Evolutionary conservation across 2,113 vertebrate species (phyloP), one percentile per base, ranked within the genome.

Genomic region (Pandion haliaetus): DNA sequence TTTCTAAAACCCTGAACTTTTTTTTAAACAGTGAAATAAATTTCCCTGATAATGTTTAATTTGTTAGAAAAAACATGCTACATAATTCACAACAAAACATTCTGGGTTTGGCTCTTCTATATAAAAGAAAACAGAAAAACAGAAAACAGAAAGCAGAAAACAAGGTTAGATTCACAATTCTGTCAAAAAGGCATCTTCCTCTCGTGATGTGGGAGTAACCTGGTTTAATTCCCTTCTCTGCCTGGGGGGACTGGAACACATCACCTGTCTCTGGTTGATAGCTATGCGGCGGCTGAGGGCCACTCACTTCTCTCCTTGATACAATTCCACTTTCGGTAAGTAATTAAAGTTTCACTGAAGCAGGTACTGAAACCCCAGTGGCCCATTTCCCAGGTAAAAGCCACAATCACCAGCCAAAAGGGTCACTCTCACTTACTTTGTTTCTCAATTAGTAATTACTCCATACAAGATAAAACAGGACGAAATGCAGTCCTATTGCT

Each of bases 341-440:
- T 62, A 95, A 95, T 95, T 95, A 92, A 92, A 95, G 82, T 12
- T 80, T 45, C 82, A 18, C 24, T 45, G 91, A 77, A 88, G 88
- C 94, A 94, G 91, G 86, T 83, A 50, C 67, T 62, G 82, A 96
- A 95, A 29, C 82, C 95, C 96, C 96, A 88, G 93, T 81, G 95
- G 92, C 86, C 88, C 94, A 88, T 50, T 96, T 97, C 66, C 57
- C 93, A 50, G 86, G 88, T 26, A 94, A 91, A 55, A 95, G 86
- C 90, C 88, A 80, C 94, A 19, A 8, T 3, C 92, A 80, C 34
- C 93, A 92, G 82, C 88, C 94, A 92, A 67, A 59, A 90, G 82
- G 94, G 91, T 88, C 95, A 73, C 81, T 88, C 82, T 16, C 91
- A 16, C 79, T 77, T 2, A 13, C 38, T 93, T 92, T 81, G 90